Percentiles rank a stretch among this genome's conserved stretches.
Evolutionary conservation across 2,888 invertebrate genomes (phyloP).

Genomic region (Imbricaverruca yamaguchii): DNA sequence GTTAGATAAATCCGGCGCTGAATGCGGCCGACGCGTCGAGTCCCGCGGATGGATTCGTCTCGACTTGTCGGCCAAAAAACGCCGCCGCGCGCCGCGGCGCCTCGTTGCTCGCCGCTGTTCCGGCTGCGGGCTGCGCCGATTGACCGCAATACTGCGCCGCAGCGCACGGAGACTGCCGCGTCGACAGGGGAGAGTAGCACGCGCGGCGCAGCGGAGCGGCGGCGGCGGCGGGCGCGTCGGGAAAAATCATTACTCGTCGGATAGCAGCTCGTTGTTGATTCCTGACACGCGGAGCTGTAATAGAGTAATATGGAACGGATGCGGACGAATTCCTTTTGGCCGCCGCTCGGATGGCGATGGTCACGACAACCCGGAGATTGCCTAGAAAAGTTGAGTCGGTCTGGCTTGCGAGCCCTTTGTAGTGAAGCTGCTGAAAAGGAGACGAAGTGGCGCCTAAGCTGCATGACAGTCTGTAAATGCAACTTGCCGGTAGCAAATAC

Average conservation of each 20-base stretch:
- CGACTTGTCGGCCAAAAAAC: neutral
- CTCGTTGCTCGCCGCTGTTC: neutral
- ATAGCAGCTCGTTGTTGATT: conserved; percentile 5
- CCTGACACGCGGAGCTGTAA: neutral
- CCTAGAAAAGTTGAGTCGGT: neutral
- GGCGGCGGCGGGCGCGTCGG: neutral
- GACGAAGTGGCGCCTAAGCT: too few species aligned
- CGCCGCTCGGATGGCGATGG: neutral
- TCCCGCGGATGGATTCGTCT: neutral
- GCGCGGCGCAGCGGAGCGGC: neutral
- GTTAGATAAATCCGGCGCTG: conserved; percentile 11
- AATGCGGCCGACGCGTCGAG: conserved; percentile 8
- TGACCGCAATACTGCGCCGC: neutral
- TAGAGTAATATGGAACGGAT: conserved; percentile 19
- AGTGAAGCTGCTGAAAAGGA: too few species aligned
- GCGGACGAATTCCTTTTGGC: neutral
- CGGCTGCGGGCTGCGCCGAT: neutral
- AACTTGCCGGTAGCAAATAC: too few species aligned
- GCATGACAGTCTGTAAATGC: too few species aligned
- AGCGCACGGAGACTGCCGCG: neutral
- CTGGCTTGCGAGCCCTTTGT: too few species aligned
- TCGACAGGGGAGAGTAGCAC: neutral
- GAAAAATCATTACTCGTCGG: conserved; percentile 12
- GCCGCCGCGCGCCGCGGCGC: neutral
- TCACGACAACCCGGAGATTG: neutral